A percentile compares a stretch with the other conserved stretches of the same genome.
Evolutionary conservation across 2,113 vertebrate genomes (phyloP).

Genomic region (Pseudopodoces humilis): DNA sequence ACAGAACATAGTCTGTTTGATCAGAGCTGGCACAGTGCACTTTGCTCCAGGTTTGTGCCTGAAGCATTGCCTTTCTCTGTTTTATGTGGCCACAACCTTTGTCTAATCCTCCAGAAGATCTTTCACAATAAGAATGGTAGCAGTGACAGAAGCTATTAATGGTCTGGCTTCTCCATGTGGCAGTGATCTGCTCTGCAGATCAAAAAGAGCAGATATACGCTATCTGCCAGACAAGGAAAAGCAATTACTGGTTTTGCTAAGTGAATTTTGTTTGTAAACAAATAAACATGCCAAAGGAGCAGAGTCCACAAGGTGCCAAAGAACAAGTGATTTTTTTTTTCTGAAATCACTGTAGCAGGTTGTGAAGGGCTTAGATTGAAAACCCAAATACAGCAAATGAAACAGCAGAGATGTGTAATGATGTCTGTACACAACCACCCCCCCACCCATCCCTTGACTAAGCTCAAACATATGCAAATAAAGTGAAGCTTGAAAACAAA

Average conservation of each 20-base stretch:
- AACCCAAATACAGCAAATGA: not conserved
- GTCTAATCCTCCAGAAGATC: constrained; percentile 43
- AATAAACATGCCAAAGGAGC: not conserved
- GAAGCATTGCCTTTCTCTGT: constrained; percentile 16
- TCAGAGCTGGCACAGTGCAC: not conserved
- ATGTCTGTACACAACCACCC: not conserved
- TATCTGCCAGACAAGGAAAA: not conserved
- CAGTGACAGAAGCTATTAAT: constrained; percentile 35
- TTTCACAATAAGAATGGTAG: not conserved
- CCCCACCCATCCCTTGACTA: not conserved
- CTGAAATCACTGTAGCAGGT: not conserved
- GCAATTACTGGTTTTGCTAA: not conserved
- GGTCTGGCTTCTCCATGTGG: not conserved
- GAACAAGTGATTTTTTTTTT: not conserved
- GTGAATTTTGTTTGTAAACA: not conserved
- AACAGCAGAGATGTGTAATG: not conserved
- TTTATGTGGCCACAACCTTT: constrained; percentile 23
- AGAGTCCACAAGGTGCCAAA: not conserved
- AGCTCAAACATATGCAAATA: not conserved
- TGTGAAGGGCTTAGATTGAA: not conserved
- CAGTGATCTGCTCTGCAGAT: not conserved
- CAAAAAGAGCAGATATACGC: not conserved
- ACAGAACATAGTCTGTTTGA: constrained; percentile 19
- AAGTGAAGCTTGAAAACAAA: not conserved
- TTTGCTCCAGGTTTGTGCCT: not conserved